Base-by-base conservation (phyloP, 2,113 vertebrate species). In the Spea bombifrons region DNA sequence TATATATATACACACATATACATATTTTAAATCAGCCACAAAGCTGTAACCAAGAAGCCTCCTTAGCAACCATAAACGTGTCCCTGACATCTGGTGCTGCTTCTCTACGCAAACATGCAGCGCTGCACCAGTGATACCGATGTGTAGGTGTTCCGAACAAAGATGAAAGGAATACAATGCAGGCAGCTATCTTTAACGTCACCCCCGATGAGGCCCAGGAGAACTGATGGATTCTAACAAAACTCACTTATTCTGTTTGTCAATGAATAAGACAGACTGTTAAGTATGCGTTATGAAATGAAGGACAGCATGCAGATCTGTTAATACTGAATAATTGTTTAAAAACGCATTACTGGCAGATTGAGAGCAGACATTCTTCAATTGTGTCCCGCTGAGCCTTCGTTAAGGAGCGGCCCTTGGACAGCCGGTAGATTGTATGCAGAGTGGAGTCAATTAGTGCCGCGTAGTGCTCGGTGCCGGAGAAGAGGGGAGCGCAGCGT, bases 381-480 rank as follows among this genome's bases (percentile, higher is more conserved):
- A 99, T 98, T 47, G 97, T 96, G 52, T 99, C 96, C 81, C 97
- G 92, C 81, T 99, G 97, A 15, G 97, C 97, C 88, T 99, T 99
- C 57, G 96, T 99, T 85, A 99, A 96, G 0, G 96, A 96, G 0
- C 95, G 95, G 44, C 97, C 96, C 80, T 98, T 99, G 85, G 96
- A 99, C 12, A 99, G 91, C 72, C 96, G 92, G 73, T 99, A 99
- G 84, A 99, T 94, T 66, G 96, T 97, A 87, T 99, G 96, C 46
- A 99, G 94, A 0, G 88, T 96, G 76, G 96, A 97, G 89, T 99
- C 97, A 47, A 99, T 92, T 63, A 98, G 89, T 73, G 94, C 89
- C 44, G 94, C 94, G 0, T 92, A 92, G 87, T 98, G 97, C 73
- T 99, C 97, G 1, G 97, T 96, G 83, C 95, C 94, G 0, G 94